These are phyloP conservation scores for Lasius platythorax DNA, from an alignment of 2,888 invertebrate species.

Conservation along the genomic window DNA sequence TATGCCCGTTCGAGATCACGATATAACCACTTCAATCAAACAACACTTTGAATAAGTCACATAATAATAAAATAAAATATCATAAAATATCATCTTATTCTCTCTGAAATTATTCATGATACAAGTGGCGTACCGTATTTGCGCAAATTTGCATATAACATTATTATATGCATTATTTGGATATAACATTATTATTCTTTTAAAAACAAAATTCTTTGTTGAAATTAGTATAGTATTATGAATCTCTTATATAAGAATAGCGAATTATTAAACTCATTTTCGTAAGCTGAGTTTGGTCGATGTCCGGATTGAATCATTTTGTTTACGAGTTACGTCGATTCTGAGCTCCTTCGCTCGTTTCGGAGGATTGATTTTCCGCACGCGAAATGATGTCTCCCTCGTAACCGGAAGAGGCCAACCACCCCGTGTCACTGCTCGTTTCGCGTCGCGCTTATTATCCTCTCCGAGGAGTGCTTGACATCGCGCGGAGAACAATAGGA, in stretches of 20 bases:
- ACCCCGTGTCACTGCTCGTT: slow-evolving; percentile 57
- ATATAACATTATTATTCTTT: background rate
- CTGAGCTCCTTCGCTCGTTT: background rate
- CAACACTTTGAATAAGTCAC: background rate
- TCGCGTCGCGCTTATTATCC: slow-evolving; percentile 55
- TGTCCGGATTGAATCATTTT: background rate
- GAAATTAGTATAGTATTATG: background rate
- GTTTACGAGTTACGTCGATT: background rate
- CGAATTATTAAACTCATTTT: slow-evolving; percentile 7
- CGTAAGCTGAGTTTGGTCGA: background rate
- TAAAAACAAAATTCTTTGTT: background rate
- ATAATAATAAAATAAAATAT: background rate
- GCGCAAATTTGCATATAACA: background rate
- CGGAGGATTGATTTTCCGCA: slow-evolving; percentile 29
- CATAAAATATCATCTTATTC: background rate
- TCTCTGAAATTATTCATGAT: background rate
- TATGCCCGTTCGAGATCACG: background rate
- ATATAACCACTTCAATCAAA: background rate
- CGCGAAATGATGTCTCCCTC: slow-evolving; percentile 16
- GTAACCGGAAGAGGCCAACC: slow-evolving; percentile 24
- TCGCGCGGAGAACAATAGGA: slow-evolving; percentile 47
- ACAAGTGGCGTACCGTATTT: background rate
- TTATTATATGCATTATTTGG: background rate
- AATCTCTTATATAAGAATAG: no score
- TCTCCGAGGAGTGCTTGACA: slow-evolving; percentile 63